Evolutionary conservation across 2,113 vertebrate genomes (phyloP).

Genomic region (Toxotes chatareus): DNA sequence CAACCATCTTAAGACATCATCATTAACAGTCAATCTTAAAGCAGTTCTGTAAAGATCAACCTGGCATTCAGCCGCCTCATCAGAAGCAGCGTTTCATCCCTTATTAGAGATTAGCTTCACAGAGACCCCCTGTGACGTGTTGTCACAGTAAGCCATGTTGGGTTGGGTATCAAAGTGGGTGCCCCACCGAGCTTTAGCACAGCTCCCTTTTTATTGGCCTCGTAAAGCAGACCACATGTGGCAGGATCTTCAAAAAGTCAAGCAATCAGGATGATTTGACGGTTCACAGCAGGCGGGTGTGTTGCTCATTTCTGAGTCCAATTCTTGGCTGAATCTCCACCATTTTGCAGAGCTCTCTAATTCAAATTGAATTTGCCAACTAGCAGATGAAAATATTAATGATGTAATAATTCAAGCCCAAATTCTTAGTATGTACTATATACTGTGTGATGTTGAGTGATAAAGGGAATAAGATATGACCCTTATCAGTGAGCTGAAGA

Average conservation of each 20-base stretch:
- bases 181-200: slow-evolving; percentile 77
- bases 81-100: slow-evolving; percentile 67
- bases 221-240: slow-evolving; percentile 72
- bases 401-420: slow-evolving; percentile 72
- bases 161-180: slow-evolving; percentile 81
- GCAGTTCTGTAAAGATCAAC: slow-evolving; percentile 71
- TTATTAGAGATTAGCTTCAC: slow-evolving; percentile 85
- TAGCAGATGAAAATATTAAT: slow-evolving; percentile 77
- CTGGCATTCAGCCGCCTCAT: slow-evolving; percentile 60
- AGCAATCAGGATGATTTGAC: slow-evolving; percentile 79
- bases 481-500: slow-evolving; percentile 49
- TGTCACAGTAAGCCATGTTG: slow-evolving; percentile 81
- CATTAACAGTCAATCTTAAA: slow-evolving; percentile 58
- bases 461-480: slow-evolving; percentile 72
- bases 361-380: slow-evolving; percentile 74
- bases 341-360: slow-evolving; percentile 63
- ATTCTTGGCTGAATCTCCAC: slow-evolving; percentile 59
- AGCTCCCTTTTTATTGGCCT: slow-evolving; percentile 72
- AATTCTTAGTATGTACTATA: slow-evolving; percentile 48
- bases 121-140: slow-evolving; percentile 77
- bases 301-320: slow-evolving; percentile 68
- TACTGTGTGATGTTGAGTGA: slow-evolving; percentile 60
- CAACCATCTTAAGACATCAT: slow-evolving; percentile 49
- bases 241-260: slow-evolving; percentile 78
- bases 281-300: slow-evolving; percentile 71